Base-by-base conservation (phyloP, 2,797 vertebrate genomes). In the Propithecus perrieri region DNA sequence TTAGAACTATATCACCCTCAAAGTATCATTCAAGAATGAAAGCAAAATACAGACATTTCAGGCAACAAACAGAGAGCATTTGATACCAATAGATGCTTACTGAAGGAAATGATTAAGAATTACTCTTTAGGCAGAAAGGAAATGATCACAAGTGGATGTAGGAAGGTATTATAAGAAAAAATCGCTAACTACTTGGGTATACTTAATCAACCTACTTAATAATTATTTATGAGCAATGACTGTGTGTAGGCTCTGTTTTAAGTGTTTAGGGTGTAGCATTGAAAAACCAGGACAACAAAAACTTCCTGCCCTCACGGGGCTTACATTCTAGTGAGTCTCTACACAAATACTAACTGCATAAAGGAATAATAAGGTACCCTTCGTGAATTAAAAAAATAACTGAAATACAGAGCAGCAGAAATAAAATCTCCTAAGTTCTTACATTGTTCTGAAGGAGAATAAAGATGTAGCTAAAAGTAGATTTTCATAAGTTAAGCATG, bases 1-100 rank as follows among this genome's bases (percentile, higher is more conserved):
- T 91, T 43, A 85, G 55, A 95, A 67, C 20, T 50, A 84, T 48
- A 53, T 57, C 65, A 57, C 55, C 33, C 33, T 67, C 38, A n/a
- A 57, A 67, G 18, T 79, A 91, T 71, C 38, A 83, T 78, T 88
- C 35, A 84, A 18, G 30, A 94, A 63, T 65, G 65, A 91, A 83
- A 78, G 43, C 46, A 80, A 90, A 96, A 74, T 72, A 72, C 26
- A 69, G 57, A 79, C 24, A 91, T 84, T 81, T 93, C 59, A 76
- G 48, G 79, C 48, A 71, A 89, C 15, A 83, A 63, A 89, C 15
- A 83, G 46, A 61, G 10, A 65, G 15, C 50, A 84, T 74, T 67
- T 85, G 72, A 48, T 67, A 80, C 38, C 48, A 90, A 48, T 30
- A 74, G 18, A 48, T n/a, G 9, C n/a, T 53, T 50, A 80, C 8